Evolutionary conservation across 2,113 vertebrate species (phyloP).

Genomic region (Ptychochromis oligacanthus): DNA sequence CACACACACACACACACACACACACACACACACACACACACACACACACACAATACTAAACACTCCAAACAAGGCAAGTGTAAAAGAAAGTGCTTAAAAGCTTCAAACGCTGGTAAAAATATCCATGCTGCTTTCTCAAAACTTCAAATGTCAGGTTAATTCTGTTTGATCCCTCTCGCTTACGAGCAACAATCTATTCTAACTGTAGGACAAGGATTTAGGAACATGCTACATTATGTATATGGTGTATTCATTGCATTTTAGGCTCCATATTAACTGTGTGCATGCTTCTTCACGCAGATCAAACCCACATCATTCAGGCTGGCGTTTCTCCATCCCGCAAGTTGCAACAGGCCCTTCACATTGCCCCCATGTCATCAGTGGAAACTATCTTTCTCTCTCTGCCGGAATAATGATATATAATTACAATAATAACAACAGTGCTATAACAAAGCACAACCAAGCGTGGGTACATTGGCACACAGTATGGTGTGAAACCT

Average conservation of each 20-base stretch:
- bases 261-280: slow-evolving; percentile 21
- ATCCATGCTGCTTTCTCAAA: too few species aligned
- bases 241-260: not conserved
- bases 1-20: not conserved
- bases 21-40: not conserved
- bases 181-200: not conserved
- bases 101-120: not conserved
- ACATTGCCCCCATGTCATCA: slow-evolving; percentile 71
- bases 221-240: not conserved
- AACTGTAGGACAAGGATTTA: not conserved
- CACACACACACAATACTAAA: slow-evolving; percentile 1
- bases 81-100: slow-evolving; percentile 5
- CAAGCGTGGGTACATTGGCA: slow-evolving; percentile 26
- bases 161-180: not conserved
- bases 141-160: too few species aligned
- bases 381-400: slow-evolving; percentile 71
- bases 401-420: slow-evolving; percentile 74
- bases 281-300: slow-evolving; percentile 46
- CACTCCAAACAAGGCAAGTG: not conserved
- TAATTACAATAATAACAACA: slow-evolving; percentile 77
- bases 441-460: slow-evolving; percentile 50
- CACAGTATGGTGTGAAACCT: slow-evolving; percentile 12
- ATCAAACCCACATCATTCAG: slow-evolving; percentile 66
- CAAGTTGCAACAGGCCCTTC: slow-evolving; percentile 74
- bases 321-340: slow-evolving; percentile 56